Conservation (phyloP, 2,113 vertebrate genomes). For the Neopipo cinnamomea region DNA sequence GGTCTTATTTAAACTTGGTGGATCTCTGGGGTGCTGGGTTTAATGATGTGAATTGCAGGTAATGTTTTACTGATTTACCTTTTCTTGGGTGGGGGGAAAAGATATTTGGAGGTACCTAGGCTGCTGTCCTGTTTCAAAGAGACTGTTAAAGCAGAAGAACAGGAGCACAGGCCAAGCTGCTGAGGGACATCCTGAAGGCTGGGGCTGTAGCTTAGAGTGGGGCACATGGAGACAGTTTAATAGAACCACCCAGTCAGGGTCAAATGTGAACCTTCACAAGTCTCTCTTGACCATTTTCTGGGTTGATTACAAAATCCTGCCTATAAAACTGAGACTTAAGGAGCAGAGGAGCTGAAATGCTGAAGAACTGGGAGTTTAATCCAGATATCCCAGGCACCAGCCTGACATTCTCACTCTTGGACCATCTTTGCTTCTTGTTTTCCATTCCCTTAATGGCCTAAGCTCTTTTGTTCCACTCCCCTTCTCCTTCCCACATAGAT, state of each 20-base stretch:
- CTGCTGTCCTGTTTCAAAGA: neutral
- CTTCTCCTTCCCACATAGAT: conserved; percentile 47
- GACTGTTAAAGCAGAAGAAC: neutral
- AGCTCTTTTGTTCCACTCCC: conserved; percentile 22
- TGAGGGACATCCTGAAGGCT: neutral
- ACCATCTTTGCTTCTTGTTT: conserved; percentile 28
- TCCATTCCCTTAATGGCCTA: conserved; percentile 6
- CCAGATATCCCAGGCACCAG: conserved; percentile 14
- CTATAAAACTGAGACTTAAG: neutral
- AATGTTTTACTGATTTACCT: neutral
- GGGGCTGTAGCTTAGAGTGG: neutral
- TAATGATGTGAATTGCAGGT: neutral
- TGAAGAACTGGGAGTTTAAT: neutral
- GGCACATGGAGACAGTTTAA: neutral
- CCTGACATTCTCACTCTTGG: neutral
- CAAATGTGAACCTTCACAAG: neutral
- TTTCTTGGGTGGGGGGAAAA: neutral
- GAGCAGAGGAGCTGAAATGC: neutral
- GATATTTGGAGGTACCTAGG: neutral
- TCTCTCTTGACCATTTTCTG: neutral
- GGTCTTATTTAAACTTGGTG: neutral
- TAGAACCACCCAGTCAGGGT: neutral
- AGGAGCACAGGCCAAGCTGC: neutral
- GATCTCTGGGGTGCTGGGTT: neutral
- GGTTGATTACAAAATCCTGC: neutral